Conservation (phyloP, 2,113 vertebrate genomes). For the Asarcornis scutulata region DNA sequence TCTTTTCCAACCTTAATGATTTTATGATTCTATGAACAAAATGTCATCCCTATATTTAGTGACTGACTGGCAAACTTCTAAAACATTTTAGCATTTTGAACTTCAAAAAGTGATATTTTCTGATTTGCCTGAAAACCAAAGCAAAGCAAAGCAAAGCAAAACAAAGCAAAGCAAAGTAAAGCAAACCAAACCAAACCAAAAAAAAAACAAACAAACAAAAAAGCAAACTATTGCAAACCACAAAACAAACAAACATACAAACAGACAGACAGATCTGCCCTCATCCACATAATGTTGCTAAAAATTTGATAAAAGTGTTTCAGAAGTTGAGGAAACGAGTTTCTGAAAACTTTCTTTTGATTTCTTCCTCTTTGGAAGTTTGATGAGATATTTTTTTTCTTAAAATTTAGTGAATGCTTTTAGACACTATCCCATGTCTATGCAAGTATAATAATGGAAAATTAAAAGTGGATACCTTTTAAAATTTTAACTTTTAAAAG, state of each 20-base stretch:
- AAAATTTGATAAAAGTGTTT: conserved; percentile 1
- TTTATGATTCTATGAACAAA: background rate
- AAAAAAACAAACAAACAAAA: background rate
- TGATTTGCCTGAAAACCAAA: background rate
- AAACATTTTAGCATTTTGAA: background rate
- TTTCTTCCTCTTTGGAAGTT: background rate
- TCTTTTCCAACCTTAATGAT: too few species aligned
- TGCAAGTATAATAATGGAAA: background rate
- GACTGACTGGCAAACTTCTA: background rate
- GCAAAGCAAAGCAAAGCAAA: background rate
- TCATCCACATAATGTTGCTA: conserved; percentile 13
- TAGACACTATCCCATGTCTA: background rate
- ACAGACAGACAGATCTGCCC: rapidly evolving
- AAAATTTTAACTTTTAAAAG: background rate
- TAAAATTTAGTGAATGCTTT: background rate
- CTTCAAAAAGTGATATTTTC: background rate
- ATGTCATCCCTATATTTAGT: background rate
- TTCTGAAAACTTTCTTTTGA: background rate
- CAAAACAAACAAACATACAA: background rate
- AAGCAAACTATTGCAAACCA: background rate
- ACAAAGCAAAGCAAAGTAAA: too few species aligned
- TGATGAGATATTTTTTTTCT: background rate
- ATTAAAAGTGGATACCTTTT: background rate
- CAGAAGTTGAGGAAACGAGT: background rate
- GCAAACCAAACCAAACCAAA: background rate